Evolutionary conservation across 2,113 vertebrate genomes (phyloP).

Genomic region (Alexandromys fortis): DNA sequence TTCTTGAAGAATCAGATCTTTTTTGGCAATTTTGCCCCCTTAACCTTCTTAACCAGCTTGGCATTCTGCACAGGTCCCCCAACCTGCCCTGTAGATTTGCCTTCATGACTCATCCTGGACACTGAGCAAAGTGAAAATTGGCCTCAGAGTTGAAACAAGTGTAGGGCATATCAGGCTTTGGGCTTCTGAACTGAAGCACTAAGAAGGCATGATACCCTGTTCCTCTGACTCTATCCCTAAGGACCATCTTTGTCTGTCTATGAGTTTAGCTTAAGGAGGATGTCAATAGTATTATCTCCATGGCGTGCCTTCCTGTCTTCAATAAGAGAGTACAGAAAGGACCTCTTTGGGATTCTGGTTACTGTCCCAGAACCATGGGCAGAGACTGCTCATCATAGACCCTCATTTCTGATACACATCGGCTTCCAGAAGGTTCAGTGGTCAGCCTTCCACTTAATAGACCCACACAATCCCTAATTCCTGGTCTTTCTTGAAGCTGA

Average conservation of each 20-base stretch:
- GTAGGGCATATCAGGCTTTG: accelerated
- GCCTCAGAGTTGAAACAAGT: not conserved
- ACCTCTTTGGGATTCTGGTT: accelerated
- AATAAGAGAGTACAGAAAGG: not conserved
- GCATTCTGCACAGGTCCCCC: not conserved
- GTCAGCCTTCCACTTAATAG: accelerated
- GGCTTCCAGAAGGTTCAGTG: not conserved
- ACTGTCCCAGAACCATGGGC: accelerated
- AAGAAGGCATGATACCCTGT: not conserved
- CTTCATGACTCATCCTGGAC: no score
- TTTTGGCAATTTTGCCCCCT: no score
- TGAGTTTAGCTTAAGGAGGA: no score
- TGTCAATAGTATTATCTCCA: accelerated
- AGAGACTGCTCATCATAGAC: accelerated
- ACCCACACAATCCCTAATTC: accelerated
- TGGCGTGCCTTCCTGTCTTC: accelerated
- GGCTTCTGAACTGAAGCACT: not conserved
- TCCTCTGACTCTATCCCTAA: accelerated
- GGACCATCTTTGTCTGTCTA: accelerated
- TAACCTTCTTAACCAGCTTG: not conserved
- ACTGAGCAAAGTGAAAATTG: not conserved
- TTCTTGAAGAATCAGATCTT: not conserved
- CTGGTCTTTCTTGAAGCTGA: accelerated
- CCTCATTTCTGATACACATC: accelerated
- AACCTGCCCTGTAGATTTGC: not conserved